A percentile compares a stretch with the other conserved stretches of the same genome.
These are phyloP conservation scores for Catharus bicknelli DNA, from an alignment of 2,113 vertebrate species.

Conservation along the genomic window DNA sequence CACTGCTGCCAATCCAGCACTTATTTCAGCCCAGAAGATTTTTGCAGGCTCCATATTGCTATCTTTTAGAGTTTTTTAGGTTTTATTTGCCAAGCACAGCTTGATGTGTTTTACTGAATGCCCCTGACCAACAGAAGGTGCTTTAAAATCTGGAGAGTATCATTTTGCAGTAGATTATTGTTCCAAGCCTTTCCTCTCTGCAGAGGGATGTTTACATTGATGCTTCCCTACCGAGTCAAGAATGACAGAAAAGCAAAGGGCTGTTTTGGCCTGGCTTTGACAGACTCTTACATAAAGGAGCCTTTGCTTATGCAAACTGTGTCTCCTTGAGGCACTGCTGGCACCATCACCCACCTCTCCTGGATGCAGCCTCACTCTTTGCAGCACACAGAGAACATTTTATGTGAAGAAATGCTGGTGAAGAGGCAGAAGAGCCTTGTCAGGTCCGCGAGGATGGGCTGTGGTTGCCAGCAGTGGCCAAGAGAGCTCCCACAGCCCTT, in stretches of 20 bases:
- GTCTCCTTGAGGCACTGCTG: background rate
- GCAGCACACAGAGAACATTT: rapidly evolving
- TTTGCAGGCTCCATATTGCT: background rate
- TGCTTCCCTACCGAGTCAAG: background rate
- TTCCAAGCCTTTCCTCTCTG: background rate
- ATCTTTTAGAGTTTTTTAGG: background rate
- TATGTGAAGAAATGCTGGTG: rapidly evolving
- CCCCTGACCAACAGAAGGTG: background rate
- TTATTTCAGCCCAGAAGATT: background rate
- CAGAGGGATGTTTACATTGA: background rate
- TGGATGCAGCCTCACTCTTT: background rate
- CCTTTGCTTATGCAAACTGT: background rate
- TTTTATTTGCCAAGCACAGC: background rate
- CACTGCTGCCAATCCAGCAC: background rate
- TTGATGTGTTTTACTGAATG: background rate
- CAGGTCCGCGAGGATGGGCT: background rate
- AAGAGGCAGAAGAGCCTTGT: background rate
- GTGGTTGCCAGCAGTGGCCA: background rate
- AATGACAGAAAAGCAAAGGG: background rate
- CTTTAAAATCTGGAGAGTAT: background rate
- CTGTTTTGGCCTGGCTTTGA: background rate
- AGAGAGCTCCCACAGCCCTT: background rate
- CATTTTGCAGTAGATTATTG: background rate
- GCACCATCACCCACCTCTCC: background rate
- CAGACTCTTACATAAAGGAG: background rate